These are phyloP conservation scores for Manduca sexta DNA, from an alignment of 1,140 invertebrate species.

Conservation along the genomic window DNA sequence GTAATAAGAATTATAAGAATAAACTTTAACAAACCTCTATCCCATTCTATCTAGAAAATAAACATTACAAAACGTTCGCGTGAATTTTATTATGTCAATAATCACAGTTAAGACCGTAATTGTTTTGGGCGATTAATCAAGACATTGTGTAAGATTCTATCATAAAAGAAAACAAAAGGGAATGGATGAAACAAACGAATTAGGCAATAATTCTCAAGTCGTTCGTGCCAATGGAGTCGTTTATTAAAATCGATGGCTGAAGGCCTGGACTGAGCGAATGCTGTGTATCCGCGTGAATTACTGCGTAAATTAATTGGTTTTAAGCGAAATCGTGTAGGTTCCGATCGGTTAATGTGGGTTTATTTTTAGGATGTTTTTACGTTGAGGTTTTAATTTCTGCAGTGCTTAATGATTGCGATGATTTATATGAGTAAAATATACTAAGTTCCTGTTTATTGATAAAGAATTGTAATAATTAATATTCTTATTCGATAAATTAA, in stretches of 20 bases:
- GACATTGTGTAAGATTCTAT: neutral
- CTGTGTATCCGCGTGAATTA: neutral
- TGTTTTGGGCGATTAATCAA: constrained; percentile 11
- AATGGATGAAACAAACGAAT: constrained; percentile 15
- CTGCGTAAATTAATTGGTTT: constrained; percentile 22
- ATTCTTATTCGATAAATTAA: no score
- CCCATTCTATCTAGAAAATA: no score
- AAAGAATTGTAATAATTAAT: no score
- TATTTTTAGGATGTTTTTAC: no score
- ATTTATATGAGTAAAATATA: no score
- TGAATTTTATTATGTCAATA: no score
- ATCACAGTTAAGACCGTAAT: neutral
- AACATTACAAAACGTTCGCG: no score
- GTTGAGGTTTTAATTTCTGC: no score
- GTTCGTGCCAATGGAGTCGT: constrained; percentile 37
- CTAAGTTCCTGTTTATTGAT: no score
- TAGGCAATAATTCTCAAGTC: constrained; percentile 37
- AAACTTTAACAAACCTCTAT: no score
- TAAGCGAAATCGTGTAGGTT: neutral
- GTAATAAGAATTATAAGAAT: no score
- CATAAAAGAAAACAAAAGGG: constrained; percentile 14
- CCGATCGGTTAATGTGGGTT: neutral
- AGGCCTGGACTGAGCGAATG: neutral
- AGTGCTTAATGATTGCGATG: no score
- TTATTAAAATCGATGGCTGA: constrained; percentile 40